Evolutionary conservation across 2,797 vertebrate genomes (phyloP).

Genomic region (Rhincodon typus): DNA sequence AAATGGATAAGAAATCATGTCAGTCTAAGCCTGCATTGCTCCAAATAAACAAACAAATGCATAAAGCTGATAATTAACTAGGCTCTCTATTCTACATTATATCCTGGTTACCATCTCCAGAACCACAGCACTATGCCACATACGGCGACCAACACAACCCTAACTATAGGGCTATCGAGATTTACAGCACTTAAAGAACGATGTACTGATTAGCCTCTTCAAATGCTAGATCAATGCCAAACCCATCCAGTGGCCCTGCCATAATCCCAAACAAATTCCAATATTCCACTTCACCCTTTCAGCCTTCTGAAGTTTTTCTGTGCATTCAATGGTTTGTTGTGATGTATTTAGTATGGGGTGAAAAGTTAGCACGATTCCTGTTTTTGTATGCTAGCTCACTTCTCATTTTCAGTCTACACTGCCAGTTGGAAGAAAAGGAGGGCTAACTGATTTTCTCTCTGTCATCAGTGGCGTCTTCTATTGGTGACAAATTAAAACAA

Average conservation of each 20-base stretch:
- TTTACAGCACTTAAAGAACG: background rate
- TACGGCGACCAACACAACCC: background rate
- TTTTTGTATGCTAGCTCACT: background rate
- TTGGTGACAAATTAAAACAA: no score
- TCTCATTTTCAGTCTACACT: no score
- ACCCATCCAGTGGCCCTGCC: background rate
- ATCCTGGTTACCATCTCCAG: background rate
- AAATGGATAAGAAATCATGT: background rate
- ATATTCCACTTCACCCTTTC: background rate
- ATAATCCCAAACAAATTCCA: background rate
- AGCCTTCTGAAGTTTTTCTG: no score
- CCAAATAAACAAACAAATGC: no score
- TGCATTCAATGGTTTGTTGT: background rate
- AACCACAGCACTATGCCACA: background rate
- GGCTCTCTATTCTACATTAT: background rate
- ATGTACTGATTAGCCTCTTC: no score
- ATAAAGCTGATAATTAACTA: background rate
- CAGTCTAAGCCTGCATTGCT: background rate
- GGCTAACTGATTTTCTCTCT: no score
- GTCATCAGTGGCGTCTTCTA: no score
- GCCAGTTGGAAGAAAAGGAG: no score
- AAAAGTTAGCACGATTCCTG: background rate
- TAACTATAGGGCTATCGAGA: background rate
- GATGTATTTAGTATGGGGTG: background rate
- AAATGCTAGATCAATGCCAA: background rate